Conservation (phyloP, 2,797 vertebrate genomes). For the Zalophus californianus region DNA sequence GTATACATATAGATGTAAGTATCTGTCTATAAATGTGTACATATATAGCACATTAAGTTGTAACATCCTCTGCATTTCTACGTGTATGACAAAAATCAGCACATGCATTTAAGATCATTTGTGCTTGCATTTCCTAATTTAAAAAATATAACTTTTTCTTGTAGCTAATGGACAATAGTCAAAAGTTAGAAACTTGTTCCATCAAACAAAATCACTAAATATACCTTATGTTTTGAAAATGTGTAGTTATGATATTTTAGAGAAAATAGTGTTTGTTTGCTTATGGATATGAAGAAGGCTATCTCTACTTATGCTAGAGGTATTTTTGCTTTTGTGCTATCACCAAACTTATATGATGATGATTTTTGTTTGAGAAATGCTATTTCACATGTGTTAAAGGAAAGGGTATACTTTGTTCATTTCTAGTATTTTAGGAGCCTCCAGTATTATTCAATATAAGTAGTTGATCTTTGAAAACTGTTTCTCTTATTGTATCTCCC, state of each 20-base stretch:
- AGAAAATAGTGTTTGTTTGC: neutral
- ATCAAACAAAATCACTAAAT: conserved; percentile 21
- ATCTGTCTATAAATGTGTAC: neutral
- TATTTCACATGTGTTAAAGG: conserved; percentile 31
- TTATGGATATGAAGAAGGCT: neutral
- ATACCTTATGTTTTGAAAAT: neutral
- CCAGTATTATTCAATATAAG: conserved; percentile 42
- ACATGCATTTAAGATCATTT: neutral
- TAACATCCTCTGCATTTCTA: neutral
- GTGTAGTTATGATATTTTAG: neutral
- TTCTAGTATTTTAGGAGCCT: conserved; percentile 29
- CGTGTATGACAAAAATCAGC: neutral
- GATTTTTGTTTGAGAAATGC: conserved; percentile 59
- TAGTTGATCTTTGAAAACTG: conserved; percentile 15
- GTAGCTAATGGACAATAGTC: neutral
- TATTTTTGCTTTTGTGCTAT: conserved; percentile 52
- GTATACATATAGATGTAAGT: neutral
- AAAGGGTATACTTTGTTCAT: conserved; percentile 40
- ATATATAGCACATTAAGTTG: neutral
- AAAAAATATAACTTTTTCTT: neutral
- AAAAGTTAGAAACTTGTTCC: neutral
- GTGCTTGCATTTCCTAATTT: neutral
- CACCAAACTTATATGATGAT: conserved; percentile 57
- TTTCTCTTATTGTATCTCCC: neutral
- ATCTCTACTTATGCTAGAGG: neutral